Conservation (phyloP, 2,797 vertebrate genomes). For the Rhinophrynus dorsalis region DNA sequence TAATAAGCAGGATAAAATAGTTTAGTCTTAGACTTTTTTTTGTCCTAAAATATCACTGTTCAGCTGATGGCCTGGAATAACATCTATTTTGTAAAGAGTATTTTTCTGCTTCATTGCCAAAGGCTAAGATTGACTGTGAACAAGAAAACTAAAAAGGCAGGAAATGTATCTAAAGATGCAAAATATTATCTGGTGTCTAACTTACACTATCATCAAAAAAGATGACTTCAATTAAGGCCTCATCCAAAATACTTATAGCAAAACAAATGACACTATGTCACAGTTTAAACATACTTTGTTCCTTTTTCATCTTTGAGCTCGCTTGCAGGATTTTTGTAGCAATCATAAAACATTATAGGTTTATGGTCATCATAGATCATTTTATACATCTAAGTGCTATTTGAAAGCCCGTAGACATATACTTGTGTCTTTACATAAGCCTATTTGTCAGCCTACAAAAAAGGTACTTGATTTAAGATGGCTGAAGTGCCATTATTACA, state of each 20-base stretch:
- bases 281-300: constrained; percentile 7
- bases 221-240: constrained; percentile 40
- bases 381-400: constrained; percentile 2
- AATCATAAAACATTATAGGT: constrained; percentile 24
- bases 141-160: neutral
- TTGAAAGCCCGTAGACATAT: constrained; percentile 7
- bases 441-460: neutral
- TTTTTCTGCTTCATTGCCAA: constrained; percentile 19
- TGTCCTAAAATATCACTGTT: neutral
- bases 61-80: constrained; percentile 1
- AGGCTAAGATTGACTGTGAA: neutral
- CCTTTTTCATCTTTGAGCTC: neutral
- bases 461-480: constrained; percentile 6
- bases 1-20: neutral
- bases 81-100: constrained; percentile 4
- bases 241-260: constrained; percentile 26
- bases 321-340: constrained; percentile 13
- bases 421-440: neutral
- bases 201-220: constrained; percentile 20
- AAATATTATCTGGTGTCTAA: constrained; percentile 18
- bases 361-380: constrained; percentile 5
- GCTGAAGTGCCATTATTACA: constrained; percentile 2
- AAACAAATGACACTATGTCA: constrained; percentile 18
- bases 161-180: constrained; percentile 11
- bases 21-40: too few species aligned